Percentiles rank a stretch among this genome's conserved stretches.
phyloP scores from a whole-genome alignment of 2,888 invertebrate species.

The Heliconius charithonia region DNA sequence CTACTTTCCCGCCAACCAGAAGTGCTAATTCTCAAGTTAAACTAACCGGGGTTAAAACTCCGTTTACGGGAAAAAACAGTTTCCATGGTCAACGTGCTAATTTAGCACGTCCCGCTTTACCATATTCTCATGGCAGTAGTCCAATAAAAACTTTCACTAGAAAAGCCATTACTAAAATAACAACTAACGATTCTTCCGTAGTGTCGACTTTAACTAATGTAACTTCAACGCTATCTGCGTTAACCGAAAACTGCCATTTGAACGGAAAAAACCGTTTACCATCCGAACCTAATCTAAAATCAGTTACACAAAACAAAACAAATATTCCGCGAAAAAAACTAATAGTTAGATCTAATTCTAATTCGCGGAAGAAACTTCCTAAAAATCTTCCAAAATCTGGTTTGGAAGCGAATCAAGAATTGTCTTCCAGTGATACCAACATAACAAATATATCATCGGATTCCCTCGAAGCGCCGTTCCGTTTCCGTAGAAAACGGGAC shows the following conservation, averaged over 20 bases:
- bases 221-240: conserved; percentile 72
- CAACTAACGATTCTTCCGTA: conserved; percentile 60
- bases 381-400: conserved; percentile 66
- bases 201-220: conserved; percentile 66
- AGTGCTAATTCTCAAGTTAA: conserved; percentile 74
- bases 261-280: conserved; percentile 76
- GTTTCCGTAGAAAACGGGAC: conserved; percentile 77
- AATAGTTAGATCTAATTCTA: conserved; percentile 75
- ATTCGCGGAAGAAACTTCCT: conserved; percentile 72
- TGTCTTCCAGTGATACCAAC: conserved; percentile 80
- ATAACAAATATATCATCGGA: conserved; percentile 79
- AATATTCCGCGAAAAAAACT: conserved; percentile 71
- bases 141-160: conserved; percentile 72
- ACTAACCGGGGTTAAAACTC: conserved; percentile 61
- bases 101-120: conserved; percentile 67
- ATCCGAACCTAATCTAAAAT: conserved; percentile 73
- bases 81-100: conserved; percentile 79
- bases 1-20: conserved; percentile 78
- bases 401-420: conserved; percentile 70
- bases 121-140: conserved; percentile 70
- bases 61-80: conserved; percentile 70
- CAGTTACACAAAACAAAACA: conserved; percentile 57
- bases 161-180: conserved; percentile 66
- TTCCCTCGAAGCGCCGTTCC: conserved; percentile 74
- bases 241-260: conserved; percentile 78